Evolutionary conservation across 2,888 invertebrate species (phyloP).

Genomic region (Catocala fraxini): DNA sequence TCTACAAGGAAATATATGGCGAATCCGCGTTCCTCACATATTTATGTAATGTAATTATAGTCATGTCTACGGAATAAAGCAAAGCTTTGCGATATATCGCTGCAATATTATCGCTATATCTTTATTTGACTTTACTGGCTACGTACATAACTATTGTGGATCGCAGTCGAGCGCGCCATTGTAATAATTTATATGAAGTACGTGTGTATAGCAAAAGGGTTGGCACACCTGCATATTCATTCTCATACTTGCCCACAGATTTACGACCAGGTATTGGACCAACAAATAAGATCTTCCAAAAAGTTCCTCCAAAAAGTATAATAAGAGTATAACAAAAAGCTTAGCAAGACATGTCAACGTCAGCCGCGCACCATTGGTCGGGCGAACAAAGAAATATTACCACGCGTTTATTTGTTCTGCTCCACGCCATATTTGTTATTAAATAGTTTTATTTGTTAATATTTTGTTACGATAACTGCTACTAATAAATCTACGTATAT

Average conservation of each 20-base stretch:
- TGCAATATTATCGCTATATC: conserved; percentile 31
- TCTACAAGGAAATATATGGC: conserved; percentile 55
- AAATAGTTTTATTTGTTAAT: conserved; percentile 41
- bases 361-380: conserved; percentile 80
- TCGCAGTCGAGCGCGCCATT: conserved; percentile 23
- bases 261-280: conserved; percentile 84
- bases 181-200: conserved; percentile 50
- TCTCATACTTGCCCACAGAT: conserved; percentile 76
- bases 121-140: conserved; percentile 31
- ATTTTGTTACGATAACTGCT: conserved; percentile 23
- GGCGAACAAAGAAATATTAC: conserved; percentile 84
- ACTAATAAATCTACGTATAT: conserved; percentile 2
- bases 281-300: conserved; percentile 85
- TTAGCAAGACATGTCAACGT: conserved; percentile 80
- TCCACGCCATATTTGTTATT: conserved; percentile 61
- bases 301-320: conserved; percentile 83
- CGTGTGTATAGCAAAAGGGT: conserved; percentile 66
- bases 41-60: conserved; percentile 41
- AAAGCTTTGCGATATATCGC: conserved; percentile 23
- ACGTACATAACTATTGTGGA: conserved; percentile 24
- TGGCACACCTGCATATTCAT: conserved; percentile 82
- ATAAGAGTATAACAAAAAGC: conserved; percentile 83
- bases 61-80: conserved; percentile 16
- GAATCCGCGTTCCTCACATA: conserved; percentile 55
- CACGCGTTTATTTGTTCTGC: conserved; percentile 73